Conservation (phyloP, 2,113 vertebrate genomes). For the Pheucticus melanocephalus region DNA sequence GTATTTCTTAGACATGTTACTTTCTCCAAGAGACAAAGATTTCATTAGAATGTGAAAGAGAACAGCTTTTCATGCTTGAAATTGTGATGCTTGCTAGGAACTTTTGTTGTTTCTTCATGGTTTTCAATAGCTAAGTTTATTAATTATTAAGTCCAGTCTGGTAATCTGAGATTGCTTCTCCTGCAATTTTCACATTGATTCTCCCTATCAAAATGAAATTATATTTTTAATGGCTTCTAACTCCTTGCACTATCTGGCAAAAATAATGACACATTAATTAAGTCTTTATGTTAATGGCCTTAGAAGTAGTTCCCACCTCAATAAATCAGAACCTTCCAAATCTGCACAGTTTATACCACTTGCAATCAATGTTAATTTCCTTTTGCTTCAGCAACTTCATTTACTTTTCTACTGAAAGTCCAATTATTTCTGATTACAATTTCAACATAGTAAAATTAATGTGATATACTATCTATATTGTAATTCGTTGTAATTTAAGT, state of each 20-base stretch:
- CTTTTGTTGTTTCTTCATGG: neutral
- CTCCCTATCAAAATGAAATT: constrained; percentile 40
- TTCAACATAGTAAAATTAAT: constrained; percentile 58
- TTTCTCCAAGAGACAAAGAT: neutral
- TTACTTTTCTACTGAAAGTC: constrained; percentile 53
- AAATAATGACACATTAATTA: constrained; percentile 60
- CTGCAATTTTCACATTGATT: constrained; percentile 49
- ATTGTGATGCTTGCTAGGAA: neutral
- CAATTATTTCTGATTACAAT: constrained; percentile 62
- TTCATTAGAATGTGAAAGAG: neutral
- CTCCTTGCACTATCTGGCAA: constrained; percentile 34
- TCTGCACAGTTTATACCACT: constrained; percentile 52
- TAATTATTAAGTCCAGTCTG: neutral
- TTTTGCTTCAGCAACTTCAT: constrained; percentile 64
- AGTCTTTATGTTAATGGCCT: constrained; percentile 60
- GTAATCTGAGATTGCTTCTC: neutral
- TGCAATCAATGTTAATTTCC: constrained; percentile 68
- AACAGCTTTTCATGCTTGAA: neutral
- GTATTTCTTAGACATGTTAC: neutral
- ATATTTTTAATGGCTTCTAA: constrained; percentile 22
- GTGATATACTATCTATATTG: constrained; percentile 28
- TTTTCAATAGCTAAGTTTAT: neutral
- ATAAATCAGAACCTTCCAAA: constrained; percentile 63
- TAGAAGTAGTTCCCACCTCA: constrained; percentile 45
- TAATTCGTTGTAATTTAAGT: constrained; percentile 29